Evolutionary conservation across 2,797 vertebrate genomes (phyloP), one percentile per base, ranked within the genome.

Genomic region (Phalanger gymnotis): DNA sequence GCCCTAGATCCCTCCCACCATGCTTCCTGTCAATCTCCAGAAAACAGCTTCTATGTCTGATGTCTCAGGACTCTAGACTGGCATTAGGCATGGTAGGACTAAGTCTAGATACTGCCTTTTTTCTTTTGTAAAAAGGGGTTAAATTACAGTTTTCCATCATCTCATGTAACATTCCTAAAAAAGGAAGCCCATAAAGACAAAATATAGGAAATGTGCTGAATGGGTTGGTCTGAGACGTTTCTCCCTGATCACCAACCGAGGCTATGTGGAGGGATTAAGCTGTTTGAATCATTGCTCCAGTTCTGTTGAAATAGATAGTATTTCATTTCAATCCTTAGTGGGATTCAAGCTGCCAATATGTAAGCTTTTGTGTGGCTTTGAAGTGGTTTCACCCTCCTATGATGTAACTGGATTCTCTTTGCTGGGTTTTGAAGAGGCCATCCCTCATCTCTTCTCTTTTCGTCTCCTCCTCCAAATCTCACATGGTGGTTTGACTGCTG

Each of bases 361-460:
- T 94, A 56, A 96, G 96, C 81, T 96, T 97, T 97, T 93, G 91
- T 10, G 58, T 12, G 54, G 52, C 98, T 98, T 98, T 99, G 98
- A 98, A 98, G 98, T 97, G 96, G 98, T 97, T 98, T 98, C 96
- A 96, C 0, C 93, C 97, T 97, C 97, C 95, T 97, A 30, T 98
- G 98, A 98, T 98, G 98, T 98, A 98, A 99, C 96, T 93, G 93
- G 98, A 98, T 98, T 98, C 97, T 94, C 96, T 96, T 96, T 95
- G 94, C 96, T 94, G 95, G 95, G 97, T 97, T 97, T 94, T 87
- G 53, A 97, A 96, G 96, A 96, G 95, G 81, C 58, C 12, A 1
- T 95, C 98, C 96, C 90, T 92, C 73, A 92, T 53, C 53, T 73
- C 57, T 91, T 61, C 94, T 73, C n/a, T n/a, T 40, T n/a, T 40